Evolutionary conservation across 2,797 vertebrate species (phyloP).

Genomic region (Smutsia temminckii): DNA sequence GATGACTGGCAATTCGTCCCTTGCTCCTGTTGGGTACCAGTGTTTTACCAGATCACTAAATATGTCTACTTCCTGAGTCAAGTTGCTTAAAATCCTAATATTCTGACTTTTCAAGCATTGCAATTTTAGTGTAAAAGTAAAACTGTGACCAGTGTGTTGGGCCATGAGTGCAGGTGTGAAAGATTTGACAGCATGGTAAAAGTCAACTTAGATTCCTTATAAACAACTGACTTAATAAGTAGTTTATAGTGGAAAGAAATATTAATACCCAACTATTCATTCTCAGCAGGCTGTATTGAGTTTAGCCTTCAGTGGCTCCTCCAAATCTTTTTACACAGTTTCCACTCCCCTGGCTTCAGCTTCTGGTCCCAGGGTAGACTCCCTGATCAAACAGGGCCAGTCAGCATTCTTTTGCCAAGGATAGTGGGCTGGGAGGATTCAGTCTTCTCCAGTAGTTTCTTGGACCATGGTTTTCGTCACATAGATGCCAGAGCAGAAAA

Average conservation of each 20-base stretch:
- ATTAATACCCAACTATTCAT: not conserved
- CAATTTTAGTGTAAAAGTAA: not conserved
- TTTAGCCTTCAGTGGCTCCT: not conserved
- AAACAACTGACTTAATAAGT: slow-evolving; percentile 15
- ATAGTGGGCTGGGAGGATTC: not conserved
- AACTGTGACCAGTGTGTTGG: not conserved
- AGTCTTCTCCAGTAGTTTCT: not conserved
- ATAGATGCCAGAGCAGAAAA: not conserved
- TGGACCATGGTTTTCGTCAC: not conserved
- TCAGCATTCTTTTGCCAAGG: not conserved
- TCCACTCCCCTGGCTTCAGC: not conserved
- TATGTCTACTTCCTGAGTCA: not conserved
- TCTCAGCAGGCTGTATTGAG: not conserved
- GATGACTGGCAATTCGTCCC: not conserved
- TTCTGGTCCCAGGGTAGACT: not conserved
- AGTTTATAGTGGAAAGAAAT: slow-evolving; percentile 33
- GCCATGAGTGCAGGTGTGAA: not conserved
- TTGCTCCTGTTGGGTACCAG: not conserved
- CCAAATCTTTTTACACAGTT: not conserved
- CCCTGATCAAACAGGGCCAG: accelerated
- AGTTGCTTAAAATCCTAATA: slow-evolving; percentile 9
- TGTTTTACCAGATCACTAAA: slow-evolving; percentile 6
- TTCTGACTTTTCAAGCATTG: slow-evolving; percentile 11
- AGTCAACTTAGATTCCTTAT: not conserved
- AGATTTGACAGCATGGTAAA: not conserved